A percentile compares a stretch with the other conserved stretches of the same genome.
phyloP scores from a whole-genome alignment of 2,797 vertebrate genomes.

The Apogon talboti region DNA sequence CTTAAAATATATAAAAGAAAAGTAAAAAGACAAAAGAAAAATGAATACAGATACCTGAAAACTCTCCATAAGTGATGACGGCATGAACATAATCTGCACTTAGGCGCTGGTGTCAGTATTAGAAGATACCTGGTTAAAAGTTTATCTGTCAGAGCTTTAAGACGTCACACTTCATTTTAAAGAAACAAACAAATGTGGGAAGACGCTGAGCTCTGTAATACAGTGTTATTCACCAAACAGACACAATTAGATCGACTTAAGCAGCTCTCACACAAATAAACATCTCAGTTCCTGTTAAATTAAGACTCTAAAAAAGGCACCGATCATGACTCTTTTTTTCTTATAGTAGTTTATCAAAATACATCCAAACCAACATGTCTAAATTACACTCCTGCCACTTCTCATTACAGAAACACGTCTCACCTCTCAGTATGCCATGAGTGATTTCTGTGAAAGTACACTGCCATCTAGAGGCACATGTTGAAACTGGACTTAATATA shows the following conservation, averaged over 20 bases:
- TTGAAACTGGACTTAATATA: not conserved
- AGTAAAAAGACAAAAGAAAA: no score
- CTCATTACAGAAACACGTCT: slow-evolving; percentile 39
- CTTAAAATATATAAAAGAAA: no score
- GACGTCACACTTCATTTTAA: slow-evolving; percentile 10
- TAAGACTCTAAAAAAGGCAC: slow-evolving; percentile 2
- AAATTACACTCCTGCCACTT: slow-evolving; percentile 52
- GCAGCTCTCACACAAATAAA: slow-evolving; percentile 21
- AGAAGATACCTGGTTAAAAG: slow-evolving; percentile 29
- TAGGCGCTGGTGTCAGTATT: slow-evolving; percentile 10
- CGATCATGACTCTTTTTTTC: slow-evolving; percentile 26
- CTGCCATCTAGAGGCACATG: slow-evolving; percentile 77
- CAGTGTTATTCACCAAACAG: slow-evolving; percentile 28
- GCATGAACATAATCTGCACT: not conserved
- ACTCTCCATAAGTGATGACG: not conserved
- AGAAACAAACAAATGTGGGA: slow-evolving; percentile 13
- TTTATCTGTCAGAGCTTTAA: slow-evolving; percentile 23
- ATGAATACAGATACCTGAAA: not conserved
- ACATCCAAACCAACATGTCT: slow-evolving; percentile 28
- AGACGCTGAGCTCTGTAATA: slow-evolving; percentile 27
- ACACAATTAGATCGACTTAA: slow-evolving; percentile 20
- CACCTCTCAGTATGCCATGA: not conserved
- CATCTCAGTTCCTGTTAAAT: slow-evolving; percentile 26
- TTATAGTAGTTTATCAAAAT: slow-evolving; percentile 26
- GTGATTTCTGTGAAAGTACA: slow-evolving; percentile 43